Evolutionary conservation across 2,113 vertebrate genomes (phyloP).

Genomic region (Lophotis ruficrista): DNA sequence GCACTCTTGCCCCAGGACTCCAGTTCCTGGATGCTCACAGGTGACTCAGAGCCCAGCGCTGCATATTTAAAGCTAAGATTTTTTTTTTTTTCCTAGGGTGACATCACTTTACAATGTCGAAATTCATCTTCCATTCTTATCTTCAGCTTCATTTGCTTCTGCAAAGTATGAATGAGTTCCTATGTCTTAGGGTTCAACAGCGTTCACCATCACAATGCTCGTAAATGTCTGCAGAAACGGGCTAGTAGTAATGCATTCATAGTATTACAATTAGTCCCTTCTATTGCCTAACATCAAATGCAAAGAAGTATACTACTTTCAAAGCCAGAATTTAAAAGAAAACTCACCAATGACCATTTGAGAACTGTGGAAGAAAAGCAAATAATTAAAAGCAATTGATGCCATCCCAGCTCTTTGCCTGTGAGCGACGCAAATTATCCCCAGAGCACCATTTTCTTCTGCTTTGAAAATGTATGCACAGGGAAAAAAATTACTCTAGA

Average conservation of each 20-base stretch:
- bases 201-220: not conserved
- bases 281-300: not conserved
- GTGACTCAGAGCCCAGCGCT: not conserved
- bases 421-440: not conserved
- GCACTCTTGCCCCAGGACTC: not conserved
- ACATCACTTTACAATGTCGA: not conserved
- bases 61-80: not conserved
- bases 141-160: not conserved
- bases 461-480: not conserved
- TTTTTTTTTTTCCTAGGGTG: not conserved
- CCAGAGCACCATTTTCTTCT: not conserved
- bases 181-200: not conserved
- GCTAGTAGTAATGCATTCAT: not conserved
- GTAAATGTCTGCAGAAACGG: not conserved
- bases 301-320: not conserved
- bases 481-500: not conserved
- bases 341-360: not conserved
- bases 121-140: not conserved
- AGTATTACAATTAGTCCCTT: not conserved
- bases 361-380: not conserved
- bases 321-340: not conserved
- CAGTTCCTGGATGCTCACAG: not conserved
- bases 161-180: not conserved
- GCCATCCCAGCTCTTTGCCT: not conserved
- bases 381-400: slow-evolving; percentile 22